Evolutionary conservation across 2,113 vertebrate species (phyloP), one percentile per base, ranked within the genome.

Genomic region (Osmerus eperlanus): DNA sequence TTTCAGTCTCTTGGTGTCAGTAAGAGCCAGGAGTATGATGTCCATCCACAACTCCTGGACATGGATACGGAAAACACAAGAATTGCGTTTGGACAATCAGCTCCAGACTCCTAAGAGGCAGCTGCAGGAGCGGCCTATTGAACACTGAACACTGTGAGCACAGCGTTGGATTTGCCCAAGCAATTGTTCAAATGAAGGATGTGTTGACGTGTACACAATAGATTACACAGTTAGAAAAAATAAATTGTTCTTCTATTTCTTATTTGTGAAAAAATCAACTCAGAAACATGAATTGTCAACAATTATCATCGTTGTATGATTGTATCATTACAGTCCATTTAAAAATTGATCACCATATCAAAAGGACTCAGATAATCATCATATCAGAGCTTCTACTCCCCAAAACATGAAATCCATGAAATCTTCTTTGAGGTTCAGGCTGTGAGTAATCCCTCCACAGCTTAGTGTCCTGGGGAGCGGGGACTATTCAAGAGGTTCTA

Each of bases 31-130:
- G 86, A 64, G 92, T 81, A 83, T 87, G 89, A 91, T 91, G 90
- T 92, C 90, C 89, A 92, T 86, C 83, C 91, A 92, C 92, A 92
- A 92, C 90, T 92, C 92, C 90, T 93, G 91, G 73, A 83, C 79
- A 71, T 70, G 72, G 54, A 81, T 71, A 80, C 71, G 23, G 16
- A 59, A 75, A 74, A 80, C 68, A 81, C 91, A 91, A 91, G 90
- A 92, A 92, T 92, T 91, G 92, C 91, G 93, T 93, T 93, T 93
- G 88, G 94, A 93, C 91, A 93, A 93, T 92, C 91, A 93, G 67
- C 90, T 82, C 90, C 92, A 90, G 89, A 90, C 86, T 86, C 76
- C 85, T 87, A 80, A 19, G 19, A 21, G n/a, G 2, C 16, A 25
- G 7, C n/a, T 47, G 41, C 9, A 3, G 21, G 23, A n/a, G n/a